A percentile compares a stretch with the other conserved stretches of the same genome.
phyloP scores from a whole-genome alignment of 2,797 vertebrate genomes.

The Rhadinocentrus ornatus region DNA sequence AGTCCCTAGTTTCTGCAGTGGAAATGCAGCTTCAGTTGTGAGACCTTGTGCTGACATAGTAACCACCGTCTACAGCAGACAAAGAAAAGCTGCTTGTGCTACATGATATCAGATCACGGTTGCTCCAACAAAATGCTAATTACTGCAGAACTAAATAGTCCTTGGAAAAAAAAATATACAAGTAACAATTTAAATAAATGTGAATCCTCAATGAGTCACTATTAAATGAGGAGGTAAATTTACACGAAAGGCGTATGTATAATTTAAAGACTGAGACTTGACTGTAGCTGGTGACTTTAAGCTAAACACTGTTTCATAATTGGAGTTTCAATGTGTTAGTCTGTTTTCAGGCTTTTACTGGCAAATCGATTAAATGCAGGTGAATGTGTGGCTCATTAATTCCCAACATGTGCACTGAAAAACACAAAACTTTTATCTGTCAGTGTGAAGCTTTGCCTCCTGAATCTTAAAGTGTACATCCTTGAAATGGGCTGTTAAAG shows the following conservation, averaged over 20 bases:
- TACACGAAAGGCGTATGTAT: neutral
- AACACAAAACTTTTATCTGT: neutral
- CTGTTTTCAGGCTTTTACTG: neutral
- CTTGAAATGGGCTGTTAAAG: constrained; percentile 18
- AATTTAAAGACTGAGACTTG: neutral
- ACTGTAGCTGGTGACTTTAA: neutral
- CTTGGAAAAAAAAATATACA: neutral
- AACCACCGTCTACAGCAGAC: too few relatives aligned
- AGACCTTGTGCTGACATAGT: too few relatives aligned
- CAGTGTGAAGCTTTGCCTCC: neutral
- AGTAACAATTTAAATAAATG: neutral
- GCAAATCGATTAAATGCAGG: neutral
- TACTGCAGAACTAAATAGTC: too few relatives aligned
- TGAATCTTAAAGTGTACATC: constrained; percentile 10
- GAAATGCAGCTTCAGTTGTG: too few relatives aligned
- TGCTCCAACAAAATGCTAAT: too few relatives aligned
- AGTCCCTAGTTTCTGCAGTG: too few relatives aligned
- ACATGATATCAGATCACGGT: too few relatives aligned
- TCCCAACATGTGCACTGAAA: neutral
- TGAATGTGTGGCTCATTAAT: constrained; percentile 6
- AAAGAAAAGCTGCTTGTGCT: too few relatives aligned
- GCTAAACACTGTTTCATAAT: neutral
- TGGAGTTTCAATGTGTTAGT: neutral
- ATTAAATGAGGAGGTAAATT: neutral
- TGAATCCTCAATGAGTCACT: neutral